These are phyloP conservation scores for Cephalopholis sonnerati DNA, from an alignment of 2,113 vertebrate species.

Conservation along the genomic window DNA sequence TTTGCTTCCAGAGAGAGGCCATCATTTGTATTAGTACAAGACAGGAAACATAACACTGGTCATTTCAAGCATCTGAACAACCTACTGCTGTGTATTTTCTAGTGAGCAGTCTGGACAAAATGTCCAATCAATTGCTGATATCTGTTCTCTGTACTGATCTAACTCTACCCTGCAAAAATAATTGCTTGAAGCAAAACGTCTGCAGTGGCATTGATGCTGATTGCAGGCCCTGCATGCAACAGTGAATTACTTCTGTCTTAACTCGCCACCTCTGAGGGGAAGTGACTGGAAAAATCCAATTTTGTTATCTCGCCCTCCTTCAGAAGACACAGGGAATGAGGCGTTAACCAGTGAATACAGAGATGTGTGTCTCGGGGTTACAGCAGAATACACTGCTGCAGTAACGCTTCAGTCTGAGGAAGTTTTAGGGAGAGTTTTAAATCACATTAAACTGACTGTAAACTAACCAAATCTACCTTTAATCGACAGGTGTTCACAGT, in stretches of 20 bases:
- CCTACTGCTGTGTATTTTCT: background rate
- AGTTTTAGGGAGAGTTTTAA: background rate
- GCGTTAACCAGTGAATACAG: background rate
- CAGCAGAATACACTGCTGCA: background rate
- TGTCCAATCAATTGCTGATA: background rate
- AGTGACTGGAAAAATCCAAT: slow-evolving; percentile 63
- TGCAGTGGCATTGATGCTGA: slow-evolving; percentile 2
- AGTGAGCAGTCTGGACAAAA: background rate
- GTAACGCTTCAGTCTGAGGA: background rate
- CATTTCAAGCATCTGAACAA: background rate
- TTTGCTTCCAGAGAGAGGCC: background rate
- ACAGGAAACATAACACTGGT: background rate
- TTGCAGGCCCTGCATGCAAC: slow-evolving; percentile 3
- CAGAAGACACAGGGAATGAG: slow-evolving; percentile 38
- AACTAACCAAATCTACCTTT: background rate
- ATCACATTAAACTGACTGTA: background rate
- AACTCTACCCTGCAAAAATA: background rate
- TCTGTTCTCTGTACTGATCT: background rate
- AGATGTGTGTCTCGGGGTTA: slow-evolving; percentile 1
- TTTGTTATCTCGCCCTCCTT: slow-evolving; percentile 39
- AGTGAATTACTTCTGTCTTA: slow-evolving; percentile 35
- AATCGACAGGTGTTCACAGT: background rate
- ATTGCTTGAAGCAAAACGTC: background rate
- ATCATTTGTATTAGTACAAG: background rate
- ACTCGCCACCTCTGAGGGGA: slow-evolving; percentile 26